Evolutionary conservation across 2,113 vertebrate species (phyloP), one percentile per base, ranked within the genome.

Genomic region (Motacilla alba): DNA sequence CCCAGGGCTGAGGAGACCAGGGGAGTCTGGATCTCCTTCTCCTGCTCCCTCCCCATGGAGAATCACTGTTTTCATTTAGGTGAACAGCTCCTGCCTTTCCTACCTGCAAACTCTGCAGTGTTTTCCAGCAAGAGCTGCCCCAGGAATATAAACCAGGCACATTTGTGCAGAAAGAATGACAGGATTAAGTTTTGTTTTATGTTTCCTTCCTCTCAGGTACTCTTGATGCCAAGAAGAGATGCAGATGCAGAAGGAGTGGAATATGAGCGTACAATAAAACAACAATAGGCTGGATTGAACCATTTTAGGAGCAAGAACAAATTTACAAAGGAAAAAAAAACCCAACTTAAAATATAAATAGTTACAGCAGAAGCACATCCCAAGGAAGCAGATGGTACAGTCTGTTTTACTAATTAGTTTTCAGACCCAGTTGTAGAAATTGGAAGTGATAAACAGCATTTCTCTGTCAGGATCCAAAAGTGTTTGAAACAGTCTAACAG

Each of bases 361-460:
- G 56, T 75, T 94, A 20, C 15, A 67, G 86, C 93, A 89, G 70
- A 60, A 94, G 80, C 83, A 72, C 77, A 70, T 47, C 70, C 28
- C 72, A 90, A 58, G 86, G 83, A 88, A 95, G 83, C 96, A 96
- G 87, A 90, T 96, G 95, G 94, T 78, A 89, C 60, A 63, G 76
- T 47, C 96, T 95, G 15, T 68, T 94, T 83, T 72, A 81, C 95
- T 95, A 94, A 96, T 96, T 90, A 70, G 89, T 56, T 93, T 94
- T 75, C 91, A 92, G 83, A 72, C 6, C 93, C 64, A 84, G 80
- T 72, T 81, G 94, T 83, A 76, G 86, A 90, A 96, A 94, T 94
- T 37, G 74, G 83, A 87, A 87, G 91, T 83, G 89, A 95, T 91
- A 90, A 96, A 77, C 80, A 92, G 83, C 76, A 17, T 56, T 92